Evolutionary conservation across 2,797 vertebrate genomes (phyloP), one percentile per base, ranked within the genome.

Genomic region (Coregonus suidteri): DNA sequence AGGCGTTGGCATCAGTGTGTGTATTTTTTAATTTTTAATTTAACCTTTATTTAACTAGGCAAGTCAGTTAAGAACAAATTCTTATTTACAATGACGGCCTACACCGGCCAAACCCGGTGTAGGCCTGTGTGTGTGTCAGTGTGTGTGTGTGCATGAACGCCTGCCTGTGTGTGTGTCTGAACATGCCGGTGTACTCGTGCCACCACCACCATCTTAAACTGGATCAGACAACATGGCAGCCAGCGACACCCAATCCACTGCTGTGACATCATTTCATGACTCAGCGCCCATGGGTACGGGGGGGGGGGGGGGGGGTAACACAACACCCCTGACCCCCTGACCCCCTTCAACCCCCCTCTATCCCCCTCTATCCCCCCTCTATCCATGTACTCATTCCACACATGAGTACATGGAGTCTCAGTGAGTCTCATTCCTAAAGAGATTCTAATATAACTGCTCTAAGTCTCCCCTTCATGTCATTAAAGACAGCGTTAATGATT

Each of bases 231-330:
- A 86, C 82, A 90, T 82, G 85, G 84, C 90, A 81, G 88, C 81
- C 83, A 20, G 80, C 31, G 73, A 82, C 86, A 90, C 84, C 74
- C 34, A 69, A 71, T 77, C 86, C 74, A 53, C 34, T 25, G 64
- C 76, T 78, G 87, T 93, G 92, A 93, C 93, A 86, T 93, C 93
- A 91, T 84, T 73, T 89, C 85, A 90, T 92, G 93, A 94, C 91
- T 93, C 92, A 91, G 87, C 82, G 73, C 52, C 71, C 75, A 66
- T 41, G 56, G 54, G 78, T 71, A 79, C 25, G 37, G 37, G 37
- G 37, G 6, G 37, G 9, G 37, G 37, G 6, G 37, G 9, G 6
- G 37, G 9, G 77, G 75, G 73, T 37, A 86, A 84, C 90, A 93
- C 80, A 69, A 13, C 82, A 92, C 68, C n/a, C 62, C 9, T 5